Conservation (phyloP, 1,140 invertebrate species). For the Lucilia sericata region DNA sequence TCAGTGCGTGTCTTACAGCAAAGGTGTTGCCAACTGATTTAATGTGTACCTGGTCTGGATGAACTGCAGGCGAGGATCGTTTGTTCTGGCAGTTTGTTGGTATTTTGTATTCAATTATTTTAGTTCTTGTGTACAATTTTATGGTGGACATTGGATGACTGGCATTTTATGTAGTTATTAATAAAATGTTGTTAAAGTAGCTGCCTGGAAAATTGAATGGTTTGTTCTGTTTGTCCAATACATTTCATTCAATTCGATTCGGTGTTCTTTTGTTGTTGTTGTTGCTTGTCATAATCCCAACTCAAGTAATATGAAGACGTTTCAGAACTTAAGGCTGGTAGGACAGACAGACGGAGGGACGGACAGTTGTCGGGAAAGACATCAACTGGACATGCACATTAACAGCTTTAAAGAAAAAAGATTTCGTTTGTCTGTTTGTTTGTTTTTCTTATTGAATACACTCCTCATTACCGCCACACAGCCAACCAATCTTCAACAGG, state of each 20-base stretch:
- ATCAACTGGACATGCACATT: background rate
- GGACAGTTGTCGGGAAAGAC: background rate
- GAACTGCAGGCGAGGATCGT: background rate
- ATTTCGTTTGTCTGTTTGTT: background rate
- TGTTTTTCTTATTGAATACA: background rate
- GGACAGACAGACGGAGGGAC: too few species aligned
- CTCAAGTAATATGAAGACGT: background rate
- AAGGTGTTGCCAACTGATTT: slow-evolving; percentile 44
- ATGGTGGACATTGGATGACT: background rate
- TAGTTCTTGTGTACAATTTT: background rate
- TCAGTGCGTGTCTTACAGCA: slow-evolving; percentile 37
- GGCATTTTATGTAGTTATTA: slow-evolving; percentile 43
- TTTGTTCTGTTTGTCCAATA: slow-evolving; percentile 5
- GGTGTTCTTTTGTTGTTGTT: background rate
- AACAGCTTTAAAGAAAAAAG: background rate
- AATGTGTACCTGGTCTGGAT: background rate
- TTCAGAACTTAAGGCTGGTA: background rate
- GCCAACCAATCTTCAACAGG: background rate
- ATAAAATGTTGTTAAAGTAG: slow-evolving; percentile 43
- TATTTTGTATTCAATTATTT: background rate
- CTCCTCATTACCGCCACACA: background rate
- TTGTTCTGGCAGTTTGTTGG: background rate
- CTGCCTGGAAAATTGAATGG: slow-evolving; percentile 36
- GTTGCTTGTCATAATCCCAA: slow-evolving; percentile 15
- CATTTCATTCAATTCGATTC: background rate